A percentile compares a stretch with the other conserved stretches of the same genome.
Evolutionary conservation across 2,113 vertebrate species (phyloP).

Genomic region (Hoplias malabaricus): DNA sequence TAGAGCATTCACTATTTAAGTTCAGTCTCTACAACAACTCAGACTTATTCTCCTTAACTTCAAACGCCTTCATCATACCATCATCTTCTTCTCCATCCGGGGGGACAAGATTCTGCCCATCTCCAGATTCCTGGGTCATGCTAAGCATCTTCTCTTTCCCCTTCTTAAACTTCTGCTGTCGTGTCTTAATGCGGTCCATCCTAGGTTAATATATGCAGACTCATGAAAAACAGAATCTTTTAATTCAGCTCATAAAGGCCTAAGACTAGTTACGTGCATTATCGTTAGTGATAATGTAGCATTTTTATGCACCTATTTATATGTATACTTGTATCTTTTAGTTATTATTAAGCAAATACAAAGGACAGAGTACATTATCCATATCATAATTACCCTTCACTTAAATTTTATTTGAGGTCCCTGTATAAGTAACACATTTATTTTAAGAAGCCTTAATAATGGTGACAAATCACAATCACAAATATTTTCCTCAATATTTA

Average conservation of each 20-base stretch:
- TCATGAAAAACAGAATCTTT: conserved; percentile 13
- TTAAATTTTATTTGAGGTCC: too few relatives aligned
- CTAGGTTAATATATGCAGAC: conserved; percentile 70
- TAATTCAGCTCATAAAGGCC: background rate
- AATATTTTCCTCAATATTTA: too few relatives aligned
- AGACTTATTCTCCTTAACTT: background rate
- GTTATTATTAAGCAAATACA: too few relatives aligned
- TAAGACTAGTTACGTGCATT: background rate
- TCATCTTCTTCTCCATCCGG: conserved; percentile 78
- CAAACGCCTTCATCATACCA: conserved; percentile 70
- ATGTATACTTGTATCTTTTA: too few relatives aligned
- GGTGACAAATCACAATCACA: too few relatives aligned
- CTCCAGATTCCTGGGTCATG: conserved; percentile 85
- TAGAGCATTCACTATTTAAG: background rate
- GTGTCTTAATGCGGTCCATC: conserved; percentile 98
- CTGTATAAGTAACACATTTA: too few relatives aligned
- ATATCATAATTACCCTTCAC: too few relatives aligned
- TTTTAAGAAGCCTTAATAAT: too few relatives aligned
- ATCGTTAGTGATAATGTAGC: too few relatives aligned
- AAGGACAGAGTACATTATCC: too few relatives aligned
- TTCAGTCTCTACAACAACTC: background rate
- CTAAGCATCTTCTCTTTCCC: conserved; percentile 96
- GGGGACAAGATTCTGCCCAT: conserved; percentile 75
- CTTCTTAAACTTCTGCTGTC: conserved; percentile 97
- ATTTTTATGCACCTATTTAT: too few relatives aligned